These are phyloP conservation scores for Lophotis ruficrista DNA, from an alignment of 2,113 vertebrate species.

Conservation along the genomic window DNA sequence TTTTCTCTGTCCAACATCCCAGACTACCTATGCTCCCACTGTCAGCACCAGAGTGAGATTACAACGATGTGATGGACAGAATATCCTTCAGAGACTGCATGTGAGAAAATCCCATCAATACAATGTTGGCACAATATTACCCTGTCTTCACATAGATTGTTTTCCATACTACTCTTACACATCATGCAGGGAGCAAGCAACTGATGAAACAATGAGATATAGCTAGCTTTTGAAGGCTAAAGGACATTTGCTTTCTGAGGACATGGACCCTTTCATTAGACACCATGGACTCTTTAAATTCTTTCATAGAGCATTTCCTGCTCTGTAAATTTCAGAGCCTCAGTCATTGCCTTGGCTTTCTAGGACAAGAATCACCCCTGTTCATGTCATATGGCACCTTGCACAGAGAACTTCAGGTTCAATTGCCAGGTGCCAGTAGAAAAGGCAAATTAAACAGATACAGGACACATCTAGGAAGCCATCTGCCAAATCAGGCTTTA, in stretches of 20 bases:
- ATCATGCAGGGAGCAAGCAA: neutral
- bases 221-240: neutral
- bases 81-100: neutral
- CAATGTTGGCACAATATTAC: neutral
- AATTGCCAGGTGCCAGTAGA: neutral
- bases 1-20: neutral
- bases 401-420: rapidly evolving
- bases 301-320: neutral
- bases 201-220: neutral
- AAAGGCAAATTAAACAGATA: neutral
- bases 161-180: neutral
- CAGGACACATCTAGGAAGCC: neutral
- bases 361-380: neutral
- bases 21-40: neutral
- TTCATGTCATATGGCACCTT: neutral
- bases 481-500: neutral
- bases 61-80: neutral
- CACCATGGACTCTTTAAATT: no score
- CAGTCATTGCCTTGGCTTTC: neutral
- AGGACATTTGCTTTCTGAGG: neutral
- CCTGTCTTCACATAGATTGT: neutral
- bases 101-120: neutral
- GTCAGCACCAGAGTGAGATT: neutral
- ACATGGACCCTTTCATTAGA: neutral
- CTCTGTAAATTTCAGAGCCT: neutral